Evolutionary conservation across 1,140 invertebrate species (phyloP).

Genomic region (Zaprionus ornatus): DNA sequence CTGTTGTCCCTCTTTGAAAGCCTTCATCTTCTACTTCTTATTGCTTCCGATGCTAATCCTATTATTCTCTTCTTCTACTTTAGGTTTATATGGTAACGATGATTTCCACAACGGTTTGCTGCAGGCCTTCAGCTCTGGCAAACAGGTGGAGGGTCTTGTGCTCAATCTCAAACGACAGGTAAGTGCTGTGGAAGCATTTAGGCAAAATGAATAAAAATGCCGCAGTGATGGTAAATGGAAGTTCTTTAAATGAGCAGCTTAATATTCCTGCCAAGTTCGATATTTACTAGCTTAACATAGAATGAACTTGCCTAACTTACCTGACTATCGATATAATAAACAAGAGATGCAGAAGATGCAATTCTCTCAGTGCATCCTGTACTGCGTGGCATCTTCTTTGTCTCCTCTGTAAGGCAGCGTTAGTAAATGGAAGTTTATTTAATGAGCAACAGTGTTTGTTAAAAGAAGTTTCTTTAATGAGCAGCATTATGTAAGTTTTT

Average conservation of each 20-base stretch:
- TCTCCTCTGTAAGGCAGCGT: not conserved
- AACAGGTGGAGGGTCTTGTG: constrained; percentile 90
- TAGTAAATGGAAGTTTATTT: not conserved
- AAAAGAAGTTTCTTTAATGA: not conserved
- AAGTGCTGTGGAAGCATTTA: constrained; percentile 17
- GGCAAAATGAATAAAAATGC: not conserved
- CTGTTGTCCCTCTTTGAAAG: not conserved
- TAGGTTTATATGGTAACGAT: constrained; percentile 96
- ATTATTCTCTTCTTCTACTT: constrained; percentile 29
- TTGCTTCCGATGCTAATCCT: constrained; percentile 1
- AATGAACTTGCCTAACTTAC: no score
- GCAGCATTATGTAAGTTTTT: no score
- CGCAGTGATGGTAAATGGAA: not conserved
- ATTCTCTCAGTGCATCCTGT: no score
- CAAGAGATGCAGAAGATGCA: no score
- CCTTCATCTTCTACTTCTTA: not conserved
- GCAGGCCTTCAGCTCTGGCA: constrained; percentile 90
- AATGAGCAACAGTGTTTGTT: not conserved
- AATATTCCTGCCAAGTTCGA: no score
- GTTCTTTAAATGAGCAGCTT: not conserved
- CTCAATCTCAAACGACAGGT: constrained; percentile 90
- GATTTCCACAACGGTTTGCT: constrained; percentile 95
- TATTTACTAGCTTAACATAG: no score
- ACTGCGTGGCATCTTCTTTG: no score
- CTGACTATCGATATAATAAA: no score